Conservation (phyloP, 2,888 invertebrate species). For the Dynastes grantii region DNA sequence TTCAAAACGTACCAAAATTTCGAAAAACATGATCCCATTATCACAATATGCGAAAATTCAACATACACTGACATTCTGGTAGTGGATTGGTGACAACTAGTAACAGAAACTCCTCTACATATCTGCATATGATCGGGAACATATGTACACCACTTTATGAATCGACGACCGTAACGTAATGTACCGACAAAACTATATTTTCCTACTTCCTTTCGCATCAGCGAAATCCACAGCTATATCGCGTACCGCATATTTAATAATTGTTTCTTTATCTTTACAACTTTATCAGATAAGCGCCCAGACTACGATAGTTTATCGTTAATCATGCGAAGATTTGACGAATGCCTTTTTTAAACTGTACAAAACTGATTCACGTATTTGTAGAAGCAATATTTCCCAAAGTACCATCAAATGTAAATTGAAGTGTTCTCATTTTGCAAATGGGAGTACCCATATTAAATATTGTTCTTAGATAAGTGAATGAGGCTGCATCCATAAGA, state of each 20-base stretch:
- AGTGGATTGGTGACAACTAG: background rate
- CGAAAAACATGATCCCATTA: constrained; percentile 37
- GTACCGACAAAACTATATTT: constrained; percentile 8
- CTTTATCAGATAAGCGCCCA: constrained; percentile 34
- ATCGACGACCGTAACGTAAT: background rate
- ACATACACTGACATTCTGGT: constrained; percentile 33
- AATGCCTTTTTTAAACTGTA: background rate
- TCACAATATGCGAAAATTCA: constrained; percentile 28
- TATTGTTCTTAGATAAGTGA: too few species aligned
- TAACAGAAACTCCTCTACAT: constrained; percentile 19
- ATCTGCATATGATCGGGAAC: background rate
- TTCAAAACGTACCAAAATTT: constrained; percentile 23
- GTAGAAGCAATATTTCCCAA: background rate
- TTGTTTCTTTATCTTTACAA: constrained; percentile 29
- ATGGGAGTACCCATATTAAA: too few species aligned
- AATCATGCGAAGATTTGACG: background rate
- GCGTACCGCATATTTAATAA: constrained; percentile 18
- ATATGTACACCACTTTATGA: constrained; percentile 15
- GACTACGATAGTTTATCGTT: constrained; percentile 30
- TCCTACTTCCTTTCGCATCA: constrained; percentile 20
- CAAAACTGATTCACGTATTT: background rate
- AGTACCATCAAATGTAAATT: background rate
- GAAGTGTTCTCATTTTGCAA: background rate
- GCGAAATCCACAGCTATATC: constrained; percentile 10
- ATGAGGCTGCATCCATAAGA: too few species aligned